Evolutionary conservation across 2,113 vertebrate species (phyloP), one percentile per base, ranked within the genome.

Genomic region (Periophthalmus modestus): DNA sequence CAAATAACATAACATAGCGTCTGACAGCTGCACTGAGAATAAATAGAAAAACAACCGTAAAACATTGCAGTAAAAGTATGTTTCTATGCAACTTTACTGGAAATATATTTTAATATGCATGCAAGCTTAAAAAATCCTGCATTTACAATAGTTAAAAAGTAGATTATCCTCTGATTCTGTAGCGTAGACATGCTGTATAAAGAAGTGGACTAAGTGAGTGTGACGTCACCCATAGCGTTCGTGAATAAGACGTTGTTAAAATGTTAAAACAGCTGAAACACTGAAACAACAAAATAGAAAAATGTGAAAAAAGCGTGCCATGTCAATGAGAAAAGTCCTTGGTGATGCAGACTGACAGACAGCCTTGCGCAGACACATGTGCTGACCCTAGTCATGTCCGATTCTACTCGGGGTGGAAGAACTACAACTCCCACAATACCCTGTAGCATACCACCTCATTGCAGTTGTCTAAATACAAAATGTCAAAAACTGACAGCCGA

Each of bases 391-490:
- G 7, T 39, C 34, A 65, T 43, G 62, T 77, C 66, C 28, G 21
- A 58, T 76, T 69, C 36, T 36, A 70, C 23, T 72, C 67, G 33
- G 50, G 73, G 68, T 36, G 58, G 67, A 58, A 63, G 81, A 24
- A 67, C 66, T 69, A 70, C 76, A 84, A 82, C 87, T 65, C 69
- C 74, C 82, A 79, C 12, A 70, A 81, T 79, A 77, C 69, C 82
- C 84, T 59, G 74, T 73, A 84, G 78, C 79, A 57, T 13, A 76
- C 24, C 73, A 33, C 23, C 3, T n/a, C 62, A 75, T 21, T 68
- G 55, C 52, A 68, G 68, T 74, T 59, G 74, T 75, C 68, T 66
- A 68, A 82, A 62, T 33, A 76, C 55, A 74, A 77, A 47, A 23
- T 63, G 58, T 79, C 71, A 75, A 62, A 58, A 1, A 33, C 63